Conservation (phyloP, 2,113 vertebrate genomes). For the Corvus hawaiiensis region DNA sequence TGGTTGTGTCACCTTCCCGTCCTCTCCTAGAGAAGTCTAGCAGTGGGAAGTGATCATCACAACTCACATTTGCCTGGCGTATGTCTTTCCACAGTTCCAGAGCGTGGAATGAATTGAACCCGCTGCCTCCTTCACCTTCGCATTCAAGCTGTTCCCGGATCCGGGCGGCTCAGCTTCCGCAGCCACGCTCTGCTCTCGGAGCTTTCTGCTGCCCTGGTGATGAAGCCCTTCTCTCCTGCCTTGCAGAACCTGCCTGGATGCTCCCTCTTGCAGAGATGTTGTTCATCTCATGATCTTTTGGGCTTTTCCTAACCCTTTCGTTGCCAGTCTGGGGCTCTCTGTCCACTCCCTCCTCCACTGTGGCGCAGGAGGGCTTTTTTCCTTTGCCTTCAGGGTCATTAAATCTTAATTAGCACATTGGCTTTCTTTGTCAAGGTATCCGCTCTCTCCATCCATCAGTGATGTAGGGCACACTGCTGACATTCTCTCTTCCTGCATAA, state of each 20-base stretch:
- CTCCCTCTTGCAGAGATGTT: neutral
- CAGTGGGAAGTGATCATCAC: conserved; percentile 49
- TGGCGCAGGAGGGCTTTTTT: neutral
- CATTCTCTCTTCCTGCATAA: neutral
- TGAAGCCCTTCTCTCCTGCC: neutral
- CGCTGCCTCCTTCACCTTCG: neutral
- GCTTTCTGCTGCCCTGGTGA: neutral
- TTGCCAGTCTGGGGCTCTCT: neutral
- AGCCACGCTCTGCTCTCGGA: neutral
- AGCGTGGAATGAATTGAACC: neutral
- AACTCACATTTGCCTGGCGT: neutral
- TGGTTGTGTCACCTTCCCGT: conserved; percentile 12
- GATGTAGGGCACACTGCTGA: neutral
- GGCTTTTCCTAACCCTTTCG: neutral
- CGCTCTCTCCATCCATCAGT: neutral
- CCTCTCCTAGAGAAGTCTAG: neutral
- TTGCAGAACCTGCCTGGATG: neutral
- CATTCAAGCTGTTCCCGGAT: neutral
- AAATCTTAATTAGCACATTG: neutral
- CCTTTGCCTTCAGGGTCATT: neutral
- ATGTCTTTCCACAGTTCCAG: conserved; percentile 27
- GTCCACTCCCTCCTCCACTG: neutral
- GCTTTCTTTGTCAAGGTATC: neutral
- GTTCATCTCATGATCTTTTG: neutral
- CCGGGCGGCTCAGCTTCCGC: neutral